Conservation (phyloP, 2,888 invertebrate species). For the Spodoptera exigua region DNA sequence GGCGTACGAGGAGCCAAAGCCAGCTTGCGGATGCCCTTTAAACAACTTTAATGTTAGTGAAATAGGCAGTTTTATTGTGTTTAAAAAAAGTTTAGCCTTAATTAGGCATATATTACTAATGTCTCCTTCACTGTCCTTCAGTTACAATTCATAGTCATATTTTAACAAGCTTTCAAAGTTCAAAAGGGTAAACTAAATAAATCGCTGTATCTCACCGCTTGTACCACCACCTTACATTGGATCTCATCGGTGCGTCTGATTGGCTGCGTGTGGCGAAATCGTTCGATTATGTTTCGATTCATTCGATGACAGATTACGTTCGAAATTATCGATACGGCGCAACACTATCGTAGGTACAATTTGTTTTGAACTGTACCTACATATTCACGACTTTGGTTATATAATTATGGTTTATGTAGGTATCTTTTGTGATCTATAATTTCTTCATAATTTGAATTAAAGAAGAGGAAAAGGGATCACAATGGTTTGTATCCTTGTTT, state of each 20-base stretch:
- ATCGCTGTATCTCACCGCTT: constrained; percentile 51
- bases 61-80: no score
- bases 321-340: constrained; percentile 61
- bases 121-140: no score
- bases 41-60: no score
- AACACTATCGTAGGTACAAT: constrained; percentile 56
- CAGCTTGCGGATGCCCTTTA: no score
- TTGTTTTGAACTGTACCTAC: constrained; percentile 40
- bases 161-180: background rate
- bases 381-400: constrained; percentile 20
- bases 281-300: constrained; percentile 84
- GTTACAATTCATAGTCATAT: no score
- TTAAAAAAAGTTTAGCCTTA: no score
- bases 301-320: constrained; percentile 86
- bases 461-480: no score
- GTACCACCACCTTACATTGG: constrained; percentile 69
- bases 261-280: constrained; percentile 88
- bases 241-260: constrained; percentile 85
- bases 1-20: no score
- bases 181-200: background rate
- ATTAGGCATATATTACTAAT: no score
- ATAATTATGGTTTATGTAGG: constrained; percentile 6
- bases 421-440: background rate
- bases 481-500: no score
- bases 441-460: no score